Conservation (phyloP, 2,888 invertebrate species). For the Rhaphigaster nebulosa region DNA sequence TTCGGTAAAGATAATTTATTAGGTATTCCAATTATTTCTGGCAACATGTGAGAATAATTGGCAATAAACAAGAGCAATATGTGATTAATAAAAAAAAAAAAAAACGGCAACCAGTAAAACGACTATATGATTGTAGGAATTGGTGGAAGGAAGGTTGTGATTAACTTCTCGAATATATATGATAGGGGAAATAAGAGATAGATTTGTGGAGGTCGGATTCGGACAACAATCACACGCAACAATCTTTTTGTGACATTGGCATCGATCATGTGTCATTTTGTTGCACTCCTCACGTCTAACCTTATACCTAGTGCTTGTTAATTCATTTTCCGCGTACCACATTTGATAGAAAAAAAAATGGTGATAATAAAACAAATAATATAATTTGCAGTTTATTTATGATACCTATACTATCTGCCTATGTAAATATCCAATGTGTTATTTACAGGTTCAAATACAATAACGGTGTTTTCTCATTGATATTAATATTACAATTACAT, state of each 20-base stretch:
- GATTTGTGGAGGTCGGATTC: background rate
- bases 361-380: too few species aligned
- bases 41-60: background rate
- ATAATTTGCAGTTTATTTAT: background rate
- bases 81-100: background rate
- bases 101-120: background rate
- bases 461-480: too few species aligned
- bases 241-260: constrained; percentile 9
- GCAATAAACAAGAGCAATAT: background rate
- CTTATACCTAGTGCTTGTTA: background rate
- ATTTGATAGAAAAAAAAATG: background rate
- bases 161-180: constrained; percentile 14
- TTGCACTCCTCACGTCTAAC: background rate
- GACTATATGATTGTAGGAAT: background rate
- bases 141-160: background rate
- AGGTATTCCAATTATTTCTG: background rate
- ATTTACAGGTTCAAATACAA: too few species aligned
- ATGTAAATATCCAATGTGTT: too few species aligned
- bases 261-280: background rate
- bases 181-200: background rate
- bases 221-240: background rate
- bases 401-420: too few species aligned
- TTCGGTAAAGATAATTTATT: too few species aligned
- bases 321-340: background rate
- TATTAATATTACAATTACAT: too few species aligned